Evolutionary conservation across 2,888 invertebrate species (phyloP).

Genomic region (Pyrgus malvae): DNA sequence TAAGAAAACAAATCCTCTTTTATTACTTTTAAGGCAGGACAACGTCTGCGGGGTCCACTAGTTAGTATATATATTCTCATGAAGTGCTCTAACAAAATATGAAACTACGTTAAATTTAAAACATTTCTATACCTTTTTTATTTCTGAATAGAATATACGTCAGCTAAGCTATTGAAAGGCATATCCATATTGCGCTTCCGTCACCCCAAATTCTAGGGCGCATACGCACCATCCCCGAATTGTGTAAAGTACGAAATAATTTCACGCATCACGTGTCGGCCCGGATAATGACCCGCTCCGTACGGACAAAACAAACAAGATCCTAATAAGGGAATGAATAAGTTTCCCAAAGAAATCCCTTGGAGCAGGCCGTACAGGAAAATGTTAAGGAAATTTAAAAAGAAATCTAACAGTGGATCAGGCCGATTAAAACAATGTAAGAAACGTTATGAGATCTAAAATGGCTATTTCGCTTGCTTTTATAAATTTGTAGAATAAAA

Average conservation of each 20-base stretch:
- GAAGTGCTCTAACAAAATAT: too few relatives aligned
- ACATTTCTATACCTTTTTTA: too few relatives aligned
- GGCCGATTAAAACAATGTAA: conserved; percentile 8
- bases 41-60: too few relatives aligned
- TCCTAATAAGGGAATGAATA: conserved; percentile 60
- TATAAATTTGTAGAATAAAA: too few relatives aligned
- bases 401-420: background rate
- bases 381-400: conserved; percentile 29
- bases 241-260: conserved; percentile 82
- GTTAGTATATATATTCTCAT: too few relatives aligned
- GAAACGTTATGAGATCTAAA: background rate
- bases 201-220: conserved; percentile 49
- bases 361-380: conserved; percentile 42
- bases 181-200: conserved; percentile 47
- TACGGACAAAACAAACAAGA: conserved; percentile 68
- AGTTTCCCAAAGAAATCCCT: conserved; percentile 48
- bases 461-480: too few relatives aligned
- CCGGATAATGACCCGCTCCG: conserved; percentile 74
- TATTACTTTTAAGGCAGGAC: too few relatives aligned
- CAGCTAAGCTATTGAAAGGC: conserved; percentile 1
- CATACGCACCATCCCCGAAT: conserved; percentile 67
- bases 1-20: too few relatives aligned
- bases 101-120: too few relatives aligned
- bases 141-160: too few relatives aligned
- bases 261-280: conserved; percentile 79